phyloP scores from a whole-genome alignment of 2,888 invertebrate genomes.

The Chrysina gloriosa region DNA sequence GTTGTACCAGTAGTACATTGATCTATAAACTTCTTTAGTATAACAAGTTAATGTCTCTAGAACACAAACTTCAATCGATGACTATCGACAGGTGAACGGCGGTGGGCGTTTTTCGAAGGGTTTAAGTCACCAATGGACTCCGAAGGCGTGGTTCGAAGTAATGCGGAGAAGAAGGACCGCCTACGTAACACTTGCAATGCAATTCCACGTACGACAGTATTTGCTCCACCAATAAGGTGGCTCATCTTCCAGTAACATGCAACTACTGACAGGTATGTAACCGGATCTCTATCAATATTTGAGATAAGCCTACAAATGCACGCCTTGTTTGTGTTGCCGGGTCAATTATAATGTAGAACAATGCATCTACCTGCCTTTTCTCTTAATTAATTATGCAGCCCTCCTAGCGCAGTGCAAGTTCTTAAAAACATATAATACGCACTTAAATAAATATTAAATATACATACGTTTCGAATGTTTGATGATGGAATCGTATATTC shows the following conservation, averaged over 20 bases:
- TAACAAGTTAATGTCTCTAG: background rate
- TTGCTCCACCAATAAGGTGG: slow-evolving; percentile 18
- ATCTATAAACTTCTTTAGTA: background rate
- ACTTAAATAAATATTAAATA: background rate
- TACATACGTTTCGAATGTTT: too few relatives aligned
- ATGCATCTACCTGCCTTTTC: background rate
- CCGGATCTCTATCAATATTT: slow-evolving; percentile 16
- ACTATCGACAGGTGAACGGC: slow-evolving; percentile 23
- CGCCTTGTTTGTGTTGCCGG: background rate
- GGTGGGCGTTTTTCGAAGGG: slow-evolving; percentile 9
- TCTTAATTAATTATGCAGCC: background rate
- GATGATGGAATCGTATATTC: too few relatives aligned
- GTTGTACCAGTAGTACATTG: too few relatives aligned
- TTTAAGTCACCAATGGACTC: slow-evolving; percentile 23
- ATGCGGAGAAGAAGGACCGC: slow-evolving; percentile 20
- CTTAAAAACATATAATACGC: background rate
- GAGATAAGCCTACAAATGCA: background rate
- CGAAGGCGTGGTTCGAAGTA: slow-evolving; percentile 14
- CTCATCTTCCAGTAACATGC: slow-evolving; percentile 8
- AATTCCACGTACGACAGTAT: slow-evolving; percentile 27
- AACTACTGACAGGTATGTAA: background rate
- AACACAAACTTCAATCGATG: slow-evolving; percentile 9
- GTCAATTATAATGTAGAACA: slow-evolving; percentile 6
- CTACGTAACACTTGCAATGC: slow-evolving; percentile 26
- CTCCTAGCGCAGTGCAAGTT: background rate